Conservation (phyloP, 2,797 vertebrate species). For the Sardinella longiceps region DNA sequence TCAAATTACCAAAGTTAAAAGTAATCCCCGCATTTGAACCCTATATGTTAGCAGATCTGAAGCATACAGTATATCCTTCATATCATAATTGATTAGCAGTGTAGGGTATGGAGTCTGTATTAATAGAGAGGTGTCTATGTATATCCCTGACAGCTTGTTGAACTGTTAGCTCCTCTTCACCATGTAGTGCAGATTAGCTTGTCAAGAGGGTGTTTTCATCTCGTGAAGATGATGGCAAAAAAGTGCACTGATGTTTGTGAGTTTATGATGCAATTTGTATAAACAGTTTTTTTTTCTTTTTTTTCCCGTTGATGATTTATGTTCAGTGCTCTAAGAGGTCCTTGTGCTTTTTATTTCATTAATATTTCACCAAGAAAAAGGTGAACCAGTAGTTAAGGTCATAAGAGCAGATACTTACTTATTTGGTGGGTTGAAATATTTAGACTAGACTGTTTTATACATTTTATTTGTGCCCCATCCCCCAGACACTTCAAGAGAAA, state of each 20-base stretch:
- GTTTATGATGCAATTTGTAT: neutral
- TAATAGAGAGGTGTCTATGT: neutral
- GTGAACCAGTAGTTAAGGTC: neutral
- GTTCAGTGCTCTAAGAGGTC: neutral
- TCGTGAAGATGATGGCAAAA: neutral
- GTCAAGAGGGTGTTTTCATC: neutral
- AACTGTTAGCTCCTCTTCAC: constrained; percentile 10
- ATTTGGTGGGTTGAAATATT: neutral
- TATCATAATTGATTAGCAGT: neutral
- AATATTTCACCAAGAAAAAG: neutral
- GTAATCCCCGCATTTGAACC: neutral
- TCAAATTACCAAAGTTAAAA: neutral
- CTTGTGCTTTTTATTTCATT: neutral
- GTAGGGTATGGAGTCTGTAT: neutral
- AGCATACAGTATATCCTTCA: neutral
- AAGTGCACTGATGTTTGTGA: neutral
- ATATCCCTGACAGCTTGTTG: neutral
- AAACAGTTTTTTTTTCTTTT: too few species aligned
- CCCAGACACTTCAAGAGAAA: neutral
- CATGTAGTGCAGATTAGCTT: neutral
- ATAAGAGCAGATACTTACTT: neutral
- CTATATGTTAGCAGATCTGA: neutral
- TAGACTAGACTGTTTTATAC: neutral
- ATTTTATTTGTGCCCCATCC: neutral
- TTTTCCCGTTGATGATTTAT: neutral